Percentiles rank a stretch among this genome's conserved stretches.
phyloP scores from a whole-genome alignment of 1,140 invertebrate genomes.

The Venturia canescens region DNA sequence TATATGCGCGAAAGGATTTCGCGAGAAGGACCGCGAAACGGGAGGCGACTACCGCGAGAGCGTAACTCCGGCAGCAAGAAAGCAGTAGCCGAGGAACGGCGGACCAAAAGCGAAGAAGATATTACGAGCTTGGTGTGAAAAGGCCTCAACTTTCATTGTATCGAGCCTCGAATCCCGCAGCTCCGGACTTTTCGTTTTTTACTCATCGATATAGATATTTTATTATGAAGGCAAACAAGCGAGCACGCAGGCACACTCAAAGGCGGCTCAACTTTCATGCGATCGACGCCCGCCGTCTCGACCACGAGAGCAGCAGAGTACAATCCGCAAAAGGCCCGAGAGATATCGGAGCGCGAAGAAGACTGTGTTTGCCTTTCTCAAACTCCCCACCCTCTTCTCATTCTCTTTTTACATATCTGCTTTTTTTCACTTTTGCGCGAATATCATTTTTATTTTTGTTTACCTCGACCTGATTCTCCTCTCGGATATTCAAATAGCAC shows the following conservation, averaged over 20 bases:
- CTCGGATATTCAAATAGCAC: background rate
- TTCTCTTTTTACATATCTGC: conserved; percentile 1
- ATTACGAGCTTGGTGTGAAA: background rate
- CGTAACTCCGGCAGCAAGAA: conserved; percentile 44
- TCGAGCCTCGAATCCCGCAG: background rate
- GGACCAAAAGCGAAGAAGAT: conserved; percentile 13
- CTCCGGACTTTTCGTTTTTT: background rate
- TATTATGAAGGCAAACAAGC: background rate
- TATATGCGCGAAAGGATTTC: conserved; percentile 21
- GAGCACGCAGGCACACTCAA: conserved; percentile 51
- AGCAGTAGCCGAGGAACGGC: conserved; percentile 9
- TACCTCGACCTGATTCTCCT: conserved; percentile 13
- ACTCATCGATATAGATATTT: background rate
- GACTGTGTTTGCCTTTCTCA: conserved; percentile 23
- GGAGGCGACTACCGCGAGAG: conserved; percentile 16
- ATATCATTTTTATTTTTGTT: conserved; percentile 10
- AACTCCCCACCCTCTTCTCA: background rate
- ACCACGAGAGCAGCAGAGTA: conserved; percentile 28
- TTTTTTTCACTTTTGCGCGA: background rate
- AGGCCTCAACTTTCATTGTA: background rate
- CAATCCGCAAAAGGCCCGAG: conserved; percentile 33
- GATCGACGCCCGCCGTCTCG: conserved; percentile 46
- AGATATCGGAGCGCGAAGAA: conserved; percentile 29
- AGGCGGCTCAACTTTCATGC: conserved; percentile 60
- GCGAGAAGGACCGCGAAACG: conserved; percentile 16